These are phyloP conservation scores for Drosophila quasianomalipes DNA, from an alignment of 2,888 invertebrate genomes.

Conservation along the genomic window DNA sequence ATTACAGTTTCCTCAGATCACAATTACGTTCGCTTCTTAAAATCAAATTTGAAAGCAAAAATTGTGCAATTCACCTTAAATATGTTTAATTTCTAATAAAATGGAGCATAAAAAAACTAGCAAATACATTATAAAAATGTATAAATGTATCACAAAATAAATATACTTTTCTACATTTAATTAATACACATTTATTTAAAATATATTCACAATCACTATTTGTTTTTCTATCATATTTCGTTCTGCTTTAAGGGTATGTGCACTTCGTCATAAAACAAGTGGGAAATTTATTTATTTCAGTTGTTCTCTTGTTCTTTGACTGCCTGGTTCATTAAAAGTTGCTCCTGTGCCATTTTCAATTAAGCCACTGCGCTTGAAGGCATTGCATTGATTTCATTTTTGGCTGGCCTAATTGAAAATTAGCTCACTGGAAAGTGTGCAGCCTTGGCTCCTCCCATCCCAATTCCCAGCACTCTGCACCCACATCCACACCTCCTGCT, in stretches of 20 bases:
- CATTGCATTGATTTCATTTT: conserved; percentile 73
- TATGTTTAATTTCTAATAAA: background rate
- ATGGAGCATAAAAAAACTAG: background rate
- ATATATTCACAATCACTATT: background rate
- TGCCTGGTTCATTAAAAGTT: conserved; percentile 72
- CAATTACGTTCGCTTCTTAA: background rate
- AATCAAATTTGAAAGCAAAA: background rate
- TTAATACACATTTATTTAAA: too few relatives aligned
- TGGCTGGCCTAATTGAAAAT: conserved; percentile 73
- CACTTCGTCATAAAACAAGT: background rate
- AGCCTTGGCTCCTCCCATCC: conserved; percentile 1
- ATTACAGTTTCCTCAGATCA: background rate
- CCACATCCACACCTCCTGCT: background rate
- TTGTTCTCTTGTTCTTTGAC: conserved; percentile 22
- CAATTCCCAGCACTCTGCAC: background rate
- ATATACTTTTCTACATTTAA: background rate
- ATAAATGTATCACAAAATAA: background rate
- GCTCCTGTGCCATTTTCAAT: conserved; percentile 67
- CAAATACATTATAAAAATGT: background rate
- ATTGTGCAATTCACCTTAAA: background rate
- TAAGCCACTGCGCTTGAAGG: conserved; percentile 55
- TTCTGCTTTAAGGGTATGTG: conserved; percentile 12
- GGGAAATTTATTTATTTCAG: conserved; percentile 11
- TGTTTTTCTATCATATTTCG: background rate
- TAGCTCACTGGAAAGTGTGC: conserved; percentile 57